These are phyloP conservation scores for Drosophila eugracilis DNA, from an alignment of 1,140 invertebrate genomes.

Conservation along the genomic window DNA sequence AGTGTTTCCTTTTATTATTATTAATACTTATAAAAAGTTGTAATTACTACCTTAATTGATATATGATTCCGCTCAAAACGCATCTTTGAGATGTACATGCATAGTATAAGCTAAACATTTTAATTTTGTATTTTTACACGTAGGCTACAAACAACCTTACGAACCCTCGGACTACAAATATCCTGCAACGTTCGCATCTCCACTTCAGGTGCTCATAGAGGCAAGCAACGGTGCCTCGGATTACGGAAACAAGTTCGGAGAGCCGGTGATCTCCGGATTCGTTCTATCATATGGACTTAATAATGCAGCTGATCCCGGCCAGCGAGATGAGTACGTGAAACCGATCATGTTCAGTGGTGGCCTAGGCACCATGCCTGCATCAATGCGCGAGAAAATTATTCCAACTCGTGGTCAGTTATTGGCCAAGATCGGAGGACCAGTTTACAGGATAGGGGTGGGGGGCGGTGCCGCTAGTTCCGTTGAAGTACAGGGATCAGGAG, in stretches of 20 bases:
- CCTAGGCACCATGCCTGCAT: constrained; percentile 91
- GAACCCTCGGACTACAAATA: constrained; percentile 92
- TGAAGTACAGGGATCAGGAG: constrained; percentile 95
- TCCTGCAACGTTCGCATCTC: constrained; percentile 95
- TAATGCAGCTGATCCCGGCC: constrained; percentile 86
- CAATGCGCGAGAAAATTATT: constrained; percentile 61
- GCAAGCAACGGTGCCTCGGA: constrained; percentile 99
- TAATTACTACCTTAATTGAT: too few species aligned
- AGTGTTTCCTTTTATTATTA: too few species aligned
- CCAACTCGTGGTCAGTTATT: constrained; percentile 89
- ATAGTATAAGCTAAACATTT: background rate
- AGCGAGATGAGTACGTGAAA: constrained; percentile 97
- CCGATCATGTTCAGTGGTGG: constrained; percentile 99
- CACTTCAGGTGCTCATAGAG: constrained; percentile 95
- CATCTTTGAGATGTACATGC: too few species aligned
- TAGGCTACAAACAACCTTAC: constrained; percentile 93
- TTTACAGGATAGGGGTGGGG: constrained; percentile 98
- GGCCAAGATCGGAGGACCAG: constrained; percentile 97
- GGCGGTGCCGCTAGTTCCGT: constrained; percentile 98
- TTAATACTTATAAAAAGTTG: too few species aligned
- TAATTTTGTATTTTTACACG: background rate
- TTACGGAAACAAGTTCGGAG: constrained; percentile 99
- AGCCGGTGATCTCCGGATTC: constrained; percentile 97
- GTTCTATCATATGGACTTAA: constrained; percentile 94
- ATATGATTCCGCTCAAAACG: too few species aligned